Evolutionary conservation across 2,888 invertebrate species (phyloP).

Genomic region (Brachyopa scutellaris): DNA sequence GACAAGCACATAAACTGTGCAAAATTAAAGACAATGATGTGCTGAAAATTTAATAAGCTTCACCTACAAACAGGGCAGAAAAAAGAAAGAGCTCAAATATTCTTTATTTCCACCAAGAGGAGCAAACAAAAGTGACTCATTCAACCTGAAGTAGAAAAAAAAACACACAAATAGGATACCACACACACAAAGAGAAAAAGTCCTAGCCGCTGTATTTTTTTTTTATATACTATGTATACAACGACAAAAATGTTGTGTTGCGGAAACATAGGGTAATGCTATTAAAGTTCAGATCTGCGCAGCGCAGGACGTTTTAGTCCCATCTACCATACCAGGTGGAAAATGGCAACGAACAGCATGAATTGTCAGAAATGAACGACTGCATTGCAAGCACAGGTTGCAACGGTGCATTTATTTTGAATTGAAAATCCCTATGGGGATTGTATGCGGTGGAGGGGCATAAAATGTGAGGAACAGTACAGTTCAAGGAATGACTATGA

Average conservation of each 20-base stretch:
- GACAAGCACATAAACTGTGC: too few relatives aligned
- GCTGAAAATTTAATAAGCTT: slow-evolving; percentile 70
- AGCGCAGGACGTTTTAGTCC: slow-evolving; percentile 54
- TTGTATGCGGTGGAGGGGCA: slow-evolving; percentile 5
- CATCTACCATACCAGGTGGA: slow-evolving; percentile 37
- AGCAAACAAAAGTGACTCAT: slow-evolving; percentile 23
- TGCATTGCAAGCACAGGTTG: slow-evolving; percentile 2
- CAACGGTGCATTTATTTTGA: slow-evolving; percentile 34
- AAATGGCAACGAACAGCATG: not conserved
- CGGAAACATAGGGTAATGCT: slow-evolving; percentile 47
- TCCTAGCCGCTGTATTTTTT: slow-evolving; percentile 16
- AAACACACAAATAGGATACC: slow-evolving; percentile 7
- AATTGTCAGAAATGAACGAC: slow-evolving; percentile 14
- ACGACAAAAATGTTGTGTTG: slow-evolving; percentile 26
- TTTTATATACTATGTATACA: slow-evolving; percentile 5
- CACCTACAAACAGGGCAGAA: slow-evolving; percentile 56
- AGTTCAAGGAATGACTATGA: slow-evolving; percentile 48
- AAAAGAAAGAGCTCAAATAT: slow-evolving; percentile 4
- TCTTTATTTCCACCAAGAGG: slow-evolving; percentile 10
- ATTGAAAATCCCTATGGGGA: slow-evolving; percentile 43
- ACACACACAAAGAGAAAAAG: slow-evolving; percentile 16
- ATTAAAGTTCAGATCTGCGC: slow-evolving; percentile 54
- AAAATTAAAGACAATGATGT: slow-evolving; percentile 51
- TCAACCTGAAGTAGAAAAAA: slow-evolving; percentile 1
- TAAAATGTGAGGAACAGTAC: slow-evolving; percentile 23